Percentiles rank a stretch among this genome's conserved stretches.
Evolutionary conservation across 2,113 vertebrate genomes (phyloP).

Genomic region (Aptenodytes patagonicus): DNA sequence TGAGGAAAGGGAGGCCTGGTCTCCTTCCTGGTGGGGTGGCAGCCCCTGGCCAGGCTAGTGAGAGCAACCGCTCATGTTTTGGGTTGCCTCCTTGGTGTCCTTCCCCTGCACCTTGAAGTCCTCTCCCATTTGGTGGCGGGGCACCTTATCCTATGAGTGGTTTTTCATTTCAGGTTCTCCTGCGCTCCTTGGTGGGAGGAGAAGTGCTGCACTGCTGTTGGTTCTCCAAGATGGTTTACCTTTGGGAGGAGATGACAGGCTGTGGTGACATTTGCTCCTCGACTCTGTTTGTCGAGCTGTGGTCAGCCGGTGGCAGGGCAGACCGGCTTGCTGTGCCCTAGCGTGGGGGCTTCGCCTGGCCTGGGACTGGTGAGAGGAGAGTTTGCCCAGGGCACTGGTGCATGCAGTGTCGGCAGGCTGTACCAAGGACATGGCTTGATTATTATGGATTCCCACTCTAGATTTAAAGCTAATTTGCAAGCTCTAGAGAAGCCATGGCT

Average conservation of each 20-base stretch:
- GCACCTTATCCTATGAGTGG: neutral
- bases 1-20: neutral
- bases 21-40: neutral
- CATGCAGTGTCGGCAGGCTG: neutral
- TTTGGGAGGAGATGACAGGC: neutral
- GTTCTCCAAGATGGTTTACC: neutral
- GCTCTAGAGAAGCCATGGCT: neutral
- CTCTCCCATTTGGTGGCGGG: neutral
- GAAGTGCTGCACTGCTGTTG: neutral
- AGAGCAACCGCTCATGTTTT: rapidly evolving
- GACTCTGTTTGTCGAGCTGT: neutral
- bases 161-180: neutral
- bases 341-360: rapidly evolving
- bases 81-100: neutral
- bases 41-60: neutral
- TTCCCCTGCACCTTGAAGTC: neutral
- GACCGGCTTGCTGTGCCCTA: rapidly evolving
- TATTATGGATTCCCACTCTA: neutral
- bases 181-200: neutral
- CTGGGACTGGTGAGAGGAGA: neutral
- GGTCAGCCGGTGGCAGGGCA: rapidly evolving
- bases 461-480: neutral
- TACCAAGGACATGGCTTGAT: neutral
- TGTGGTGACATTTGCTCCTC: neutral
- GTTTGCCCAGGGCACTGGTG: neutral